Conservation (phyloP, 1,140 invertebrate genomes). For the Eupristina koningsbergeri region DNA sequence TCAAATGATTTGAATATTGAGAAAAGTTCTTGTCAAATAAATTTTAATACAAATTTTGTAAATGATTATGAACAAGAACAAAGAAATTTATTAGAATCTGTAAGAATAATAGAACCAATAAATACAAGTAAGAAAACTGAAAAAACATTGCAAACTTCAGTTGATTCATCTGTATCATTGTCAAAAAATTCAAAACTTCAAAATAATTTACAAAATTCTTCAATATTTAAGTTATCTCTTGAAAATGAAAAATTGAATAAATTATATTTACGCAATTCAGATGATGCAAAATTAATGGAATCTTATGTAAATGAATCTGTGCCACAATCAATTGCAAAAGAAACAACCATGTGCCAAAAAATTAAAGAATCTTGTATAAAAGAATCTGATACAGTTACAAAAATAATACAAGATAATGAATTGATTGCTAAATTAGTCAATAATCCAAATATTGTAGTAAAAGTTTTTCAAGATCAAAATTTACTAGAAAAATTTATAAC, state of each 20-base stretch:
- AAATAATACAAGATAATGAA: conserved; percentile 47
- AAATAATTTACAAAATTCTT: conserved; percentile 21
- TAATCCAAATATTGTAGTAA: conserved; percentile 62
- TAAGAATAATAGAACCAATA: neutral
- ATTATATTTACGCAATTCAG: conserved; percentile 17
- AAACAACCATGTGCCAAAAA: conserved; percentile 52
- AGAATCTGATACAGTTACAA: conserved; percentile 49
- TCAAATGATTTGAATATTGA: conserved; percentile 27
- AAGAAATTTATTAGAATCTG: neutral
- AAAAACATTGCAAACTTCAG: neutral
- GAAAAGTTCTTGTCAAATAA: conserved; percentile 25
- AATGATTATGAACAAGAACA: conserved; percentile 34
- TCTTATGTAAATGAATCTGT: conserved; percentile 19
- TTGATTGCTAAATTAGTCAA: conserved; percentile 60
- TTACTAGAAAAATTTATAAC: conserved; percentile 65
- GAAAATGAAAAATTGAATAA: conserved; percentile 14
- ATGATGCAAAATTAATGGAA: conserved; percentile 7
- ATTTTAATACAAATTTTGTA: conserved; percentile 35
- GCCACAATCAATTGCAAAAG: conserved; percentile 24
- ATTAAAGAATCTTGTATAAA: conserved; percentile 53
- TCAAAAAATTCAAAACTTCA: conserved; percentile 21
- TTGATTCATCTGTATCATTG: neutral
- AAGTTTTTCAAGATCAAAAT: conserved; percentile 64
- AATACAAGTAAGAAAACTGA: neutral
- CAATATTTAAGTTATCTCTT: conserved; percentile 1